A percentile compares a stretch with the other conserved stretches of the same genome.
Conservation (phyloP, 2,888 invertebrate genomes). For the Patella caerulea region DNA sequence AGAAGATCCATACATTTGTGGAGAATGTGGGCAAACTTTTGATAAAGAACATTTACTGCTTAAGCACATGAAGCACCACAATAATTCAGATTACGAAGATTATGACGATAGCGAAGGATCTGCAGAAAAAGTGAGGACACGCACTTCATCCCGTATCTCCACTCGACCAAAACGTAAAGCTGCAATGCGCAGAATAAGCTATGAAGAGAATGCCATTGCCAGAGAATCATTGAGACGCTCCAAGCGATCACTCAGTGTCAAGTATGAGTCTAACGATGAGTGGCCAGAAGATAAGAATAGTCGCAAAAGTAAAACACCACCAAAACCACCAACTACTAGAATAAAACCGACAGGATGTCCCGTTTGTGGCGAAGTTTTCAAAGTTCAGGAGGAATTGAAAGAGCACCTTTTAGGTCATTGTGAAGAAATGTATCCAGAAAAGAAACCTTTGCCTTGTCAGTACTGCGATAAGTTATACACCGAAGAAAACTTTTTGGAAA, state of each 20-base stretch:
- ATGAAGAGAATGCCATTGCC: background rate
- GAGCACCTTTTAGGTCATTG: background rate
- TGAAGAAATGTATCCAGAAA: background rate
- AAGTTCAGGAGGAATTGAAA: background rate
- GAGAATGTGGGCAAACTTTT: slow-evolving; percentile 3
- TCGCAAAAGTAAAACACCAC: too few relatives aligned
- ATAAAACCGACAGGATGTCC: background rate
- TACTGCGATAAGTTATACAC: background rate
- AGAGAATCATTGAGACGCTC: background rate
- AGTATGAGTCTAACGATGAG: too few relatives aligned
- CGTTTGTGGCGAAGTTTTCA: background rate
- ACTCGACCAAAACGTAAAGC: slow-evolving; percentile 6
- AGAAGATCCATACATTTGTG: slow-evolving; percentile 3
- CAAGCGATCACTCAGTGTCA: background rate
- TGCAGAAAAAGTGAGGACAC: background rate
- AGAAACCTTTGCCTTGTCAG: background rate
- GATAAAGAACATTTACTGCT: background rate
- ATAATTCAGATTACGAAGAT: background rate
- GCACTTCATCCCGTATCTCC: background rate
- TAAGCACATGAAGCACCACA: background rate
- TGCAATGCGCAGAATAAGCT: background rate
- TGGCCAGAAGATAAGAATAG: too few relatives aligned
- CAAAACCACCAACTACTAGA: background rate
- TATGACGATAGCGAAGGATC: background rate
- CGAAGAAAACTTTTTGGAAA: background rate